A percentile compares a stretch with the other conserved stretches of the same genome.
These are phyloP conservation scores for Tetrapedia diversipes DNA, from an alignment of 2,888 invertebrate genomes.

Conservation along the genomic window DNA sequence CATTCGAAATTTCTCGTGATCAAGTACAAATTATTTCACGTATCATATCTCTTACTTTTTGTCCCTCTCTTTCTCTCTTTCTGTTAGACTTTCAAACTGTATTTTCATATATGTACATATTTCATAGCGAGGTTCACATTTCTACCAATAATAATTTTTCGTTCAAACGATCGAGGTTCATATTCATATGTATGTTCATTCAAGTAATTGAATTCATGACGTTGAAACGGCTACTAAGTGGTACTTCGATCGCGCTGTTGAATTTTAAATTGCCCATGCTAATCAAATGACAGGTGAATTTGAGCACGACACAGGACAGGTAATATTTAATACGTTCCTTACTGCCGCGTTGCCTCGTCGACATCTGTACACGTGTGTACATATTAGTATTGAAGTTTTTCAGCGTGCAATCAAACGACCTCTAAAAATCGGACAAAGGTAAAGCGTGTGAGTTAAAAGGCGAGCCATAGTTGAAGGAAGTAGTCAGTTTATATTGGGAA, in stretches of 20 bases:
- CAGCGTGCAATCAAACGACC: not conserved
- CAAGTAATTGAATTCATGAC: not conserved
- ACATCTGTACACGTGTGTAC: too few relatives aligned
- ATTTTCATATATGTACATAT: too few relatives aligned
- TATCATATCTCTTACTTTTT: too few relatives aligned
- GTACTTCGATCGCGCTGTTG: not conserved
- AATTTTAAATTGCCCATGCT: constrained; percentile 2
- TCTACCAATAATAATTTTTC: too few relatives aligned
- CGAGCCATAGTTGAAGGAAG: not conserved
- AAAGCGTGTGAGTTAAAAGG: not conserved
- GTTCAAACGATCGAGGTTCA: not conserved
- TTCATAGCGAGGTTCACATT: too few relatives aligned
- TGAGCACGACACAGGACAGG: not conserved
- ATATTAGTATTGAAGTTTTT: too few relatives aligned
- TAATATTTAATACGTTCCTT: constrained; percentile 3
- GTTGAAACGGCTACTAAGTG: not conserved
- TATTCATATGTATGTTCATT: not conserved
- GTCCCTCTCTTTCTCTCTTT: too few relatives aligned
- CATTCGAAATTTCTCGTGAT: too few relatives aligned
- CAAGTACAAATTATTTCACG: too few relatives aligned
- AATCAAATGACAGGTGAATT: not conserved
- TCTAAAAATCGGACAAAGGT: not conserved
- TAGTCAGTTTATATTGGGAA: too few relatives aligned
- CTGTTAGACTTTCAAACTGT: too few relatives aligned
- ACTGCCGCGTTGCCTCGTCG: not conserved